Evolutionary conservation across 2,888 invertebrate genomes (phyloP).

Genomic region (Mythimna pallens): DNA sequence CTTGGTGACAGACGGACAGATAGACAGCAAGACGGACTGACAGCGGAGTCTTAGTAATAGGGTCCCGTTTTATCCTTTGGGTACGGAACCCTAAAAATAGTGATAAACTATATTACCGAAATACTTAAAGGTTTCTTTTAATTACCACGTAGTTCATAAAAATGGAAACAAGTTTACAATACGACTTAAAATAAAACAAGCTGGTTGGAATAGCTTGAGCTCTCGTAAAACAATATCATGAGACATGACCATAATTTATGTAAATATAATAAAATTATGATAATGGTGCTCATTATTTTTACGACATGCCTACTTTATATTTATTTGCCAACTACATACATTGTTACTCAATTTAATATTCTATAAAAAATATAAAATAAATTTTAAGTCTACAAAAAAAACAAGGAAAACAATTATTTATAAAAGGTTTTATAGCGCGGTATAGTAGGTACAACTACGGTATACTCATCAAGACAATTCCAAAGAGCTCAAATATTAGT

Average conservation of each 20-base stretch:
- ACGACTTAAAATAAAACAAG: conserved; percentile 3
- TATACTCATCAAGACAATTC: too few relatives aligned
- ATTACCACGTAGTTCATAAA: conserved; percentile 26
- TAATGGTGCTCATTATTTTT: conserved; percentile 20
- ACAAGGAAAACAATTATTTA: too few relatives aligned
- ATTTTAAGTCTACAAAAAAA: too few relatives aligned
- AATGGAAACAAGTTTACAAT: conserved; percentile 34
- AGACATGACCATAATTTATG: neutral
- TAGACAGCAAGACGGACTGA: too few relatives aligned
- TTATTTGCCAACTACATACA: neutral
- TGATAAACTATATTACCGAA: conserved; percentile 3
- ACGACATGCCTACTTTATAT: conserved; percentile 7
- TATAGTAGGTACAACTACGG: too few relatives aligned
- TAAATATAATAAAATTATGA: conserved; percentile 19
- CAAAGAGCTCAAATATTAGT: too few relatives aligned
- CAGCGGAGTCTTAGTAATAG: too few relatives aligned
- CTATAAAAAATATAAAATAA: neutral
- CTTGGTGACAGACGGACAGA: too few relatives aligned
- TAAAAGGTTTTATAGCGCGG: too few relatives aligned
- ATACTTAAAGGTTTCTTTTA: conserved; percentile 24
- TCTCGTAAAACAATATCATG: conserved; percentile 31
- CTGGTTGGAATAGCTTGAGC: conserved; percentile 7
- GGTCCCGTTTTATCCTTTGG: too few relatives aligned
- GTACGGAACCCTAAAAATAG: too few relatives aligned
- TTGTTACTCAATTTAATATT: neutral